Evolutionary conservation across 2,888 invertebrate species (phyloP).

Genomic region (Polietes domitor): DNA sequence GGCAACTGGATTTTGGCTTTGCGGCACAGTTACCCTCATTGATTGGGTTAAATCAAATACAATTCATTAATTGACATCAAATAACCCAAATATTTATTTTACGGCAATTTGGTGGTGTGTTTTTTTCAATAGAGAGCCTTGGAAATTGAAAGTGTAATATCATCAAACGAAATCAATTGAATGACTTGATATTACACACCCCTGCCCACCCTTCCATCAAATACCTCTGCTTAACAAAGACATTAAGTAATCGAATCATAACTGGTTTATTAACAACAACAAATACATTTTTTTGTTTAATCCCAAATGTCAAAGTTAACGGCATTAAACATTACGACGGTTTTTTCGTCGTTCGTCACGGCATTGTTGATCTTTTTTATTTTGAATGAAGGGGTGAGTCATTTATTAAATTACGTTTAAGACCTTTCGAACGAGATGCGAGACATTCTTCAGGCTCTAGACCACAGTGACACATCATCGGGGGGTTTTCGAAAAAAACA

Average conservation of each 20-base stretch:
- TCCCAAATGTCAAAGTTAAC: constrained; percentile 15
- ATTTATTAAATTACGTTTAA: constrained; percentile 29
- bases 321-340: neutral
- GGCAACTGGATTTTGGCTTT: constrained; percentile 11
- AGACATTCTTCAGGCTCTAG: too few relatives aligned
- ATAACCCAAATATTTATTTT: constrained; percentile 37
- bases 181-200: neutral
- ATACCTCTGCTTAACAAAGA: neutral
- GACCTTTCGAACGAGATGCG: neutral
- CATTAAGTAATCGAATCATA: constrained; percentile 2
- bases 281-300: neutral
- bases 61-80: constrained; percentile 14
- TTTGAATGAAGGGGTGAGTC: constrained; percentile 6
- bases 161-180: constrained; percentile 28
- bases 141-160: constrained; percentile 55
- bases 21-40: constrained; percentile 25
- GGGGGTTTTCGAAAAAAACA: too few relatives aligned
- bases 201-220: neutral
- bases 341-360: neutral
- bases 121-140: neutral
- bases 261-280: constrained; percentile 6
- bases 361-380: neutral
- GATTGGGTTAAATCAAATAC: neutral
- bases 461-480: constrained; percentile 49
- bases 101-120: constrained; percentile 1